Conservation (phyloP, 64 coral and sea anemone species). For the Actinia equina region DNA sequence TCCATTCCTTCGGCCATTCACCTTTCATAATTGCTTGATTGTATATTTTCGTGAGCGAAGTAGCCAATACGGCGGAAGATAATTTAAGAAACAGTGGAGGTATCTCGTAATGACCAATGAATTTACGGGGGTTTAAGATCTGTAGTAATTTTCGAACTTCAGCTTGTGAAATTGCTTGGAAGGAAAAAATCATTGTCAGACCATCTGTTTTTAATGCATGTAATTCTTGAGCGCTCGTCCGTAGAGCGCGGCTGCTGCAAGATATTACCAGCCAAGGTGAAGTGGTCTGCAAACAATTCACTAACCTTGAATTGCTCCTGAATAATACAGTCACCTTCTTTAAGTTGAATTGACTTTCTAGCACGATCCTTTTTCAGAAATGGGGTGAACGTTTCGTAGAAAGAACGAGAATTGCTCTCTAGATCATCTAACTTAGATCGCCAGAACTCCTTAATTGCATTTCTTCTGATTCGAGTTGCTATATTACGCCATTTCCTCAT, state of each 20-base stretch:
- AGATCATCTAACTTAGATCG: neutral
- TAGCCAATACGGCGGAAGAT: too few species aligned
- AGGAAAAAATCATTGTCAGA: neutral
- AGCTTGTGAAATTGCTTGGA: neutral
- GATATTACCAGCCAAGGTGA: neutral
- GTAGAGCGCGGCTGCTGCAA: neutral
- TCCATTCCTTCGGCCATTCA: too few species aligned
- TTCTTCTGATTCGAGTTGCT: slow-evolving; percentile 29
- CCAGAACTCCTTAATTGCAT: slow-evolving; percentile 34
- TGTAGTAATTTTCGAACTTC: neutral
- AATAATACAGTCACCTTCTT: neutral
- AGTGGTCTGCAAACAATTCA: slow-evolving; percentile 9
- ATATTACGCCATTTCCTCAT: slow-evolving; percentile 22
- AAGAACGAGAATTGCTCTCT: slow-evolving; percentile 1
- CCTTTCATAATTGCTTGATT: too few species aligned
- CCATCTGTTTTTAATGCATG: neutral
- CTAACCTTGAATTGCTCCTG: slow-evolving; percentile 13
- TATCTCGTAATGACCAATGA: too few species aligned
- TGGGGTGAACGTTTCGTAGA: slow-evolving; percentile 25
- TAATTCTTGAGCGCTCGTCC: neutral
- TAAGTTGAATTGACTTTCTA: neutral
- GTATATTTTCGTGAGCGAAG: too few species aligned
- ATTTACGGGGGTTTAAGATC: too few species aligned
- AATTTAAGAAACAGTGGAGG: too few species aligned
- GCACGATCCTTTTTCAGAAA: neutral